Conservation (phyloP, 2,888 invertebrate species). For the Acleris sparsana region DNA sequence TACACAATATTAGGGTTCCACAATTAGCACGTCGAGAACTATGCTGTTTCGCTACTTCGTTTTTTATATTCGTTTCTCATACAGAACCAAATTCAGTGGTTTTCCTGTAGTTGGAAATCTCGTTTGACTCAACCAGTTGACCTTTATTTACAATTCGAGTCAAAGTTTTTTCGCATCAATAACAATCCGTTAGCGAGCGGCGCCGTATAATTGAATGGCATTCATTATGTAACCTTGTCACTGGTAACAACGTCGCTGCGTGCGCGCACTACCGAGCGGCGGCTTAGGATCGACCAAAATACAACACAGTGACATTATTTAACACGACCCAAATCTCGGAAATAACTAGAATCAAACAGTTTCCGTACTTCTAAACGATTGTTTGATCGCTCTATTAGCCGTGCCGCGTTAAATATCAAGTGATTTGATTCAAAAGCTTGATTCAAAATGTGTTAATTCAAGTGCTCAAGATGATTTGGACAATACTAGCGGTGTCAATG, state of each 20-base stretch:
- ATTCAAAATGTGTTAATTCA: not conserved
- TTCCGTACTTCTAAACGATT: conserved; percentile 9
- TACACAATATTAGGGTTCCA: no score
- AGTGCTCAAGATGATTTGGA: conserved; percentile 31
- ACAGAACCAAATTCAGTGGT: not conserved
- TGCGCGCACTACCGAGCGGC: conserved; percentile 61
- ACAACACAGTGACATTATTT: conserved; percentile 39
- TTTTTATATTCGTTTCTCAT: not conserved
- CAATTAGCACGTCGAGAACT: no score
- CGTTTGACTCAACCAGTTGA: not conserved
- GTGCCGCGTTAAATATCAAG: no score
- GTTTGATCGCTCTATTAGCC: not conserved
- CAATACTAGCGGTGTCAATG: conserved; percentile 46
- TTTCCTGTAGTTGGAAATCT: not conserved
- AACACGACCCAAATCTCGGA: conserved; percentile 25
- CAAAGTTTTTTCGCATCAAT: conserved; percentile 1
- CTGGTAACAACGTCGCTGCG: conserved; percentile 44
- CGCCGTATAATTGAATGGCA: conserved; percentile 47
- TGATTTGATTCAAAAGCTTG: not conserved
- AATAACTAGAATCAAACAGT: conserved; percentile 26
- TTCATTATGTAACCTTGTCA: conserved; percentile 56
- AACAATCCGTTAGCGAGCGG: not conserved
- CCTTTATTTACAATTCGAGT: conserved; percentile 1
- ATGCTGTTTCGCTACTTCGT: no score
- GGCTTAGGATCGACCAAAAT: conserved; percentile 48